Conservation (phyloP, 2,888 invertebrate genomes). For the Amaurobius ferox region DNA sequence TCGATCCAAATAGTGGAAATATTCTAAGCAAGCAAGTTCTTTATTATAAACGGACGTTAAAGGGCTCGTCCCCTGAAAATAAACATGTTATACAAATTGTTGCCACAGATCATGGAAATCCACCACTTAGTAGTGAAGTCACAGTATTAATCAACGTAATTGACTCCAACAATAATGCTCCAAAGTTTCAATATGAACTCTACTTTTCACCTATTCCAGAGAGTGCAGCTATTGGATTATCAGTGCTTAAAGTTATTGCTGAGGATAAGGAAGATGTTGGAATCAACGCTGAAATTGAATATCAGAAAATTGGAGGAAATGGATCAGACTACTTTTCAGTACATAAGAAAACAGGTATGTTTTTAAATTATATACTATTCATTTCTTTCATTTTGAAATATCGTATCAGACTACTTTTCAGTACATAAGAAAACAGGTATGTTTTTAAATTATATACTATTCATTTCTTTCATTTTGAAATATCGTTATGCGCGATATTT, state of each 20-base stretch:
- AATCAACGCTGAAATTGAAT: constrained; percentile 92
- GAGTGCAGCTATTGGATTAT: constrained; percentile 94
- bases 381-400: too few relatives aligned
- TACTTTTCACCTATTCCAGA: constrained; percentile 94
- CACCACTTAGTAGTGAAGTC: constrained; percentile 87
- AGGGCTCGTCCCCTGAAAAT: constrained; percentile 90
- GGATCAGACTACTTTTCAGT: constrained; percentile 86
- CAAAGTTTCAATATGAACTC: constrained; percentile 88
- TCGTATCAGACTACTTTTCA: constrained; percentile 85
- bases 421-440: constrained; percentile 86
- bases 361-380: too few relatives aligned
- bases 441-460: too few relatives aligned
- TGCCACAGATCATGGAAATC: constrained; percentile 96
- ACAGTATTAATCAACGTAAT: constrained; percentile 85
- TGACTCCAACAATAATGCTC: constrained; percentile 94
- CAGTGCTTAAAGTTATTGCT: constrained; percentile 84
- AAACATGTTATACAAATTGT: constrained; percentile 91
- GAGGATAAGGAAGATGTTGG: constrained; percentile 86
- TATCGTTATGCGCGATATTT: constrained; percentile 87
- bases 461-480: too few relatives aligned
- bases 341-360: constrained; percentile 84
- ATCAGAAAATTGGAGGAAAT: constrained; percentile 86
- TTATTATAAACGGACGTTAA: constrained; percentile 82
- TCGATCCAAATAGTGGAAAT: constrained; percentile 96
- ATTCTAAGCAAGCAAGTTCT: constrained; percentile 89